These are phyloP conservation scores for Bergia puertoricense DNA, from an alignment of 92 coral and sea anemone genomes.

Conservation along the genomic window DNA sequence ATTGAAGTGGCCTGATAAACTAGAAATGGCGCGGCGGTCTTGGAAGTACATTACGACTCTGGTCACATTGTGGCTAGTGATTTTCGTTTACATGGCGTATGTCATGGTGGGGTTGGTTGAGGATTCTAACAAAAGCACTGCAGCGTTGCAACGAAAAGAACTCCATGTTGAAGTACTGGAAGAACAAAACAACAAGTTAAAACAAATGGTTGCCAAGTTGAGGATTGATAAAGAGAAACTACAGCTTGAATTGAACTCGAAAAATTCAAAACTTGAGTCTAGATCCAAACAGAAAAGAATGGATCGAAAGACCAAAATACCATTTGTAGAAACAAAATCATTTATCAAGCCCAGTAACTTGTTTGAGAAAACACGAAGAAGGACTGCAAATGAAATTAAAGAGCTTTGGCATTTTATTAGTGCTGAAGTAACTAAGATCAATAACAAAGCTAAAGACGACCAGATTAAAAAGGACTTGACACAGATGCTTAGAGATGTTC, in stretches of 20 bases:
- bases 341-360: slow-evolving; percentile 55
- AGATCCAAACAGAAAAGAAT: slow-evolving; percentile 20
- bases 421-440: slow-evolving; percentile 80
- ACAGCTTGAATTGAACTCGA: slow-evolving; percentile 49
- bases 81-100: slow-evolving; percentile 83
- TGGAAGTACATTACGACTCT: slow-evolving; percentile 73
- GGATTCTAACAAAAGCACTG: slow-evolving; percentile 67
- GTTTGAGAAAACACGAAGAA: slow-evolving; percentile 62
- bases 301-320: background rate
- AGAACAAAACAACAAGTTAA: slow-evolving; percentile 62
- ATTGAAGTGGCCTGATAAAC: background rate
- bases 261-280: slow-evolving; percentile 46
- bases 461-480: slow-evolving; percentile 53
- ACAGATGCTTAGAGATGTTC: slow-evolving; percentile 67
- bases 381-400: slow-evolving; percentile 77
- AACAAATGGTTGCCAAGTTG: slow-evolving; percentile 64
- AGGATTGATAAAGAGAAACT: slow-evolving; percentile 58
- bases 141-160: slow-evolving; percentile 61
- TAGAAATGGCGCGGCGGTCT: slow-evolving; percentile 65
- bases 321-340: slow-evolving; percentile 1
- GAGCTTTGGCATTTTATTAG: slow-evolving; percentile 93
- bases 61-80: slow-evolving; percentile 74
- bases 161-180: slow-evolving; percentile 64
- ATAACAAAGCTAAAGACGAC: slow-evolving; percentile 41
- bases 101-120: slow-evolving; percentile 75